Evolutionary conservation across 2,797 vertebrate species (phyloP), one percentile per base, ranked within the genome.

Genomic region (Australoheros facetus): DNA sequence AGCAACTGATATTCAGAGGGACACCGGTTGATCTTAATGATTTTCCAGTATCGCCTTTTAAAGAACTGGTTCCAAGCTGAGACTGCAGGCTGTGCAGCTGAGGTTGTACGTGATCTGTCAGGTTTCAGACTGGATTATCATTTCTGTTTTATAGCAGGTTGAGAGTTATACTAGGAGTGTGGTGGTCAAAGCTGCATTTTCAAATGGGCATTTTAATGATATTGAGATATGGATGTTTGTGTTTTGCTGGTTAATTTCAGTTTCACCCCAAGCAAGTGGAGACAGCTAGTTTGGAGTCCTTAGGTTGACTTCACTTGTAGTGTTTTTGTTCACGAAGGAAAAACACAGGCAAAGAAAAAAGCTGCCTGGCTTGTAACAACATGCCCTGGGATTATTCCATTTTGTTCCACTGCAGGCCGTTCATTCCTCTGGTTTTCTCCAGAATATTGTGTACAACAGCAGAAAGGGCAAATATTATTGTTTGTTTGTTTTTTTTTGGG

Each of bases 321-420:
- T 86, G 87, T 88, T 94, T 94, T 92, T 51, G 28, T 90, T 90
- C 85, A 57, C 59, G 79, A 59, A 71, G 42, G 56, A 10, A 74
- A 75, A 85, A 83, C 56, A 45, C 54, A 6, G 74, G 87, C 81
- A 78, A 77, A 80, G 80, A 51, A 90, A 87, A 75, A 84, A 79
- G 85, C 86, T 80, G 86, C 80, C 57, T 85, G 84, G 85, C 94
- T 77, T 95, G 94, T 95, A 88, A 83, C 62, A 73, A 94, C 94
- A 90, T 93, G 94, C 75, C 93, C 87, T 75, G 56, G 73, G 93
- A 93, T 92, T 91, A 91, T 92, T 94, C 81, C 85, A 86, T 91
- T 90, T 89, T 86, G 82, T 88, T 93, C 81, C 79, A 73, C 81
- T 72, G 86, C 88, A 89, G 79, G 59, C 73, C 64, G 88, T 81